Evolutionary conservation across 2,797 vertebrate species (phyloP), one percentile per base, ranked within the genome.

Genomic region (Danio jaintianensis): DNA sequence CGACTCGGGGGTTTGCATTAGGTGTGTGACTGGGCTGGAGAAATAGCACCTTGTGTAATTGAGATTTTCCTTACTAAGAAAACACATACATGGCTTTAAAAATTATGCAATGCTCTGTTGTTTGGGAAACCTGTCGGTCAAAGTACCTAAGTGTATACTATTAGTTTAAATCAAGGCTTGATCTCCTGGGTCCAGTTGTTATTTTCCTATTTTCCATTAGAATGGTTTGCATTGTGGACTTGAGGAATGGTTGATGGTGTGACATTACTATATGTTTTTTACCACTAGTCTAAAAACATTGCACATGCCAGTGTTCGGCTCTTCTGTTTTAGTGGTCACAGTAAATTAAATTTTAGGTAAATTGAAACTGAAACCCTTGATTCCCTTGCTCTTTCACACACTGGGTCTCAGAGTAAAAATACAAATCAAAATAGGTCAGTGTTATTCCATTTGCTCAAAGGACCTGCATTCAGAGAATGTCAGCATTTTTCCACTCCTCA

Each of bases 1-100:
- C 61, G 16, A 22, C 62, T 55, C 59, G 9, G 58, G 52, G 73
- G 45, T 62, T 66, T 79, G 62, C 59, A 3, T 22, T 29, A 36
- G 61, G n/a, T 62, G 22, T 55, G 48, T 4, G 38, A 15, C 29
- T 12, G 16, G 20, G 68, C 38, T 78, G 70, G 7, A 62, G 58
- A 75, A 75, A 75, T 79, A 43, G 38, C 56, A 52, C 56, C 2
- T 36, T 48, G 76, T 71, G 22, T 75, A 79, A 58, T 61, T 70
- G 71, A 69, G 50, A 70, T 48, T 70, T 58, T 47, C 47, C 77
- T 63, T 29, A 50, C n/a, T 53, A 59, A 63, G 38, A 75, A 81
- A 75, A 20, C 18, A 78, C 4, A 48, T 16, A 42, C n/a, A 53
- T 18, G 58, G 63, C 45, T 36, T 70, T 45, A 15, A 12, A 53